phyloP scores from a whole-genome alignment of 2,888 invertebrate genomes.

The Eilema sororculum region DNA sequence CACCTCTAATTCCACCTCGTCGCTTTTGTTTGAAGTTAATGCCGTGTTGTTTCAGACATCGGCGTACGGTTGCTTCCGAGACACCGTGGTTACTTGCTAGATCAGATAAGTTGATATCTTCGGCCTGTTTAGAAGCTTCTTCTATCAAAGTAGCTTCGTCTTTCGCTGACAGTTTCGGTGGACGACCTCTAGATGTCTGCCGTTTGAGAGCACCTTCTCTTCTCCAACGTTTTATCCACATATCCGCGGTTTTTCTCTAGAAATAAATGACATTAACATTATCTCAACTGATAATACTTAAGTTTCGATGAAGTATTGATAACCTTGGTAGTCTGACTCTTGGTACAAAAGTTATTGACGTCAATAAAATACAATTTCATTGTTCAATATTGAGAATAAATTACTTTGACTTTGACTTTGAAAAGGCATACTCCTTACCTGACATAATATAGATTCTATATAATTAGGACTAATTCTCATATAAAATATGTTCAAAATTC shows the following conservation, averaged over 20 bases:
- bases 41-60: not conserved
- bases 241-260: not conserved
- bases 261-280: slow-evolving; percentile 4
- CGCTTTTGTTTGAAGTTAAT: not conserved
- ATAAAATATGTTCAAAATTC: too few species aligned
- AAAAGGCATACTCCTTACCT: too few species aligned
- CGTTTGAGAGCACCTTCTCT: not conserved
- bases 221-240: slow-evolving; percentile 13
- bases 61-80: not conserved
- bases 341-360: too few species aligned
- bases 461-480: too few species aligned
- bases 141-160: not conserved
- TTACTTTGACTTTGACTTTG: too few species aligned
- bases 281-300: not conserved
- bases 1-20: not conserved
- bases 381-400: too few species aligned
- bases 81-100: slow-evolving; percentile 2
- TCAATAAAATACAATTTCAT: too few species aligned
- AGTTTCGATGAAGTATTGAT: too few species aligned
- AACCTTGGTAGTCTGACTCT: too few species aligned
- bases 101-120: not conserved
- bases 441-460: too few species aligned
- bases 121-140: not conserved
- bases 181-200: not conserved
- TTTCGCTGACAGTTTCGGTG: slow-evolving; percentile 2